Conservation (phyloP, 37 sponge, comb jelly and placozoan species). For the Halisarca cf. caerulea region DNA sequence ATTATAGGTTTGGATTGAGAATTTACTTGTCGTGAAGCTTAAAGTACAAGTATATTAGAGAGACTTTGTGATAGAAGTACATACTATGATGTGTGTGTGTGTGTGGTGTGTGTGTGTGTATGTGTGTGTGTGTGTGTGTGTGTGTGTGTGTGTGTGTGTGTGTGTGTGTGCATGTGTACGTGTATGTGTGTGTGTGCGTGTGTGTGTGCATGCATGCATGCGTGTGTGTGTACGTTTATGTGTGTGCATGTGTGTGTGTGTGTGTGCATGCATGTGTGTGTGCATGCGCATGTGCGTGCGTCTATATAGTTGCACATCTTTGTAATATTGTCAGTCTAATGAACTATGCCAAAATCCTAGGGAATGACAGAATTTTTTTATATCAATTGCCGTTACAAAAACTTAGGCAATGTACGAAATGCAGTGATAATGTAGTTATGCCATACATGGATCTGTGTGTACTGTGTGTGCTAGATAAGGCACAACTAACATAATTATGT, state of each 20-base stretch:
- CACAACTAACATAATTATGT: no score
- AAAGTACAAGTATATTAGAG: not conserved
- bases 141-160: conserved; percentile 48
- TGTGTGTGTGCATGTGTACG: conserved; percentile 45
- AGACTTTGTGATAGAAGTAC: not conserved
- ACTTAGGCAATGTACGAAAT: no score
- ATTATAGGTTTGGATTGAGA: no score
- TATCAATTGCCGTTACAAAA: no score
- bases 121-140: conserved; percentile 49
- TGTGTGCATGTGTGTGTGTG: conserved; percentile 46
- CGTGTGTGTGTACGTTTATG: conserved; percentile 41
- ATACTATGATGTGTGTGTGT: conserved; percentile 17
- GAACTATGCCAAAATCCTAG: no score
- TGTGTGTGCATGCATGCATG: conserved; percentile 45
- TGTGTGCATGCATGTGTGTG: conserved; percentile 1
- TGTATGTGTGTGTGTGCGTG: conserved; percentile 43
- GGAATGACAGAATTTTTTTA: no score
- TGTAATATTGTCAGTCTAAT: no score
- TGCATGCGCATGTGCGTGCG: not conserved
- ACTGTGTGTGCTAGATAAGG: no score
- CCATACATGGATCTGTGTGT: no score
- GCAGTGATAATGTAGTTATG: no score
- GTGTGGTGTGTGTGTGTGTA: conserved; percentile 42
- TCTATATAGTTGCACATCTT: no score
- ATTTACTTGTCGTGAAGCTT: no score